Conservation (phyloP, 2,113 vertebrate species). For the Cervus canadensis region DNA sequence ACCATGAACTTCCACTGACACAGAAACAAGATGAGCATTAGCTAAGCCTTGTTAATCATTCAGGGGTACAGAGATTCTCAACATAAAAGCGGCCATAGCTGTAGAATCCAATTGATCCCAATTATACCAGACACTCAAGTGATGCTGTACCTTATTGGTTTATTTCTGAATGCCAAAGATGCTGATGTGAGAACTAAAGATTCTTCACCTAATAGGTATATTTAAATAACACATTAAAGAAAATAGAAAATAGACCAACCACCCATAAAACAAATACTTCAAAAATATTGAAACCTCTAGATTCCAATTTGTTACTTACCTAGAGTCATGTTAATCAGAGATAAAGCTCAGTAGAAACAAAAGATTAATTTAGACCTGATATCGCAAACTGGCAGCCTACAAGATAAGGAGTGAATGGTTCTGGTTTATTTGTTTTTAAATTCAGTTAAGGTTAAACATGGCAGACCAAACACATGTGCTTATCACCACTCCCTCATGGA, state of each 20-base stretch:
- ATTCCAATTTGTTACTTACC: background rate
- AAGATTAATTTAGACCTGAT: background rate
- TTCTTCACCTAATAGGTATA: background rate
- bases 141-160: background rate
- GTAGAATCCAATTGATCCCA: background rate
- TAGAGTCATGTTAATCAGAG: background rate
- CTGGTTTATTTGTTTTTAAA: background rate
- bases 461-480: background rate
- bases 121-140: slow-evolving; percentile 4
- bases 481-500: background rate
- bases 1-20: background rate
- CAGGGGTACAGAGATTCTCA: slow-evolving; percentile 8
- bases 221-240: slow-evolving; percentile 44
- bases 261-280: background rate
- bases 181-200: background rate
- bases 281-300: background rate
- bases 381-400: background rate
- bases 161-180: slow-evolving; percentile 36
- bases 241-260: background rate
- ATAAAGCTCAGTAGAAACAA: background rate
- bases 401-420: background rate
- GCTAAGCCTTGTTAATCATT: slow-evolving; percentile 43
- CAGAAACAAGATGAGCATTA: slow-evolving; percentile 9
- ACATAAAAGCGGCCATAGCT: background rate
- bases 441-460: background rate